phyloP scores from a whole-genome alignment of 2,113 vertebrate species.

The Pollimyrus isidori region DNA sequence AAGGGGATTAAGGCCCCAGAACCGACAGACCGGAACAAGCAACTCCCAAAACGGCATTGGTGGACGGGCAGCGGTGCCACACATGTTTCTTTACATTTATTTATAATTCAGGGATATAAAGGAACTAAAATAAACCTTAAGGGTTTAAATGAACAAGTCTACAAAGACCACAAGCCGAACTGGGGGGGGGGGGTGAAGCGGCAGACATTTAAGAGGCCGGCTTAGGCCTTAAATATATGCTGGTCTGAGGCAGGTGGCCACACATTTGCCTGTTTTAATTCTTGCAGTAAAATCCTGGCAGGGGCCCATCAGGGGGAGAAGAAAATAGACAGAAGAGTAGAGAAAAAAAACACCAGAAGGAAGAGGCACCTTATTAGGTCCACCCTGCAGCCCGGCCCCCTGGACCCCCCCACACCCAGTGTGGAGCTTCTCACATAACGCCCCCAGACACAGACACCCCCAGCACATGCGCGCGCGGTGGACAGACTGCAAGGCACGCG shows the following conservation, averaged over 20 bases:
- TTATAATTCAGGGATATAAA: not conserved
- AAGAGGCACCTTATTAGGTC: slow-evolving; percentile 16
- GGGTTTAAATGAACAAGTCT: not conserved
- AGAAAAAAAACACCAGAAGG: not conserved
- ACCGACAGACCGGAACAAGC: not conserved
- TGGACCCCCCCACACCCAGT: not conserved
- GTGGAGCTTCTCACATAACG: not conserved
- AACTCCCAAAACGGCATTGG: not conserved
- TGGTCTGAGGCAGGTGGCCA: not conserved
- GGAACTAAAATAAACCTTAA: not conserved
- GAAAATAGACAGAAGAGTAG: not conserved
- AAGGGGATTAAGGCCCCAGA: not conserved
- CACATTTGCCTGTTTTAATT: not conserved
- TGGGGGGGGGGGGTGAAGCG: not conserved
- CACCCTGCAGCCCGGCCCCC: not conserved
- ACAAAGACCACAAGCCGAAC: not conserved
- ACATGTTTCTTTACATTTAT: not conserved
- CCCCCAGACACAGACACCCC: not conserved
- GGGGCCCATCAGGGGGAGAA: not conserved
- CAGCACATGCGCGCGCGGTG: not conserved
- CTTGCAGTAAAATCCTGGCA: not conserved
- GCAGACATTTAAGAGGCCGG: not conserved
- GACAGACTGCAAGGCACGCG: not conserved
- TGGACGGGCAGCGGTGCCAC: not conserved
- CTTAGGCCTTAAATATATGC: slow-evolving; percentile 1